Evolutionary conservation across 2,888 invertebrate species (phyloP).

Genomic region (Girardia tigrina): DNA sequence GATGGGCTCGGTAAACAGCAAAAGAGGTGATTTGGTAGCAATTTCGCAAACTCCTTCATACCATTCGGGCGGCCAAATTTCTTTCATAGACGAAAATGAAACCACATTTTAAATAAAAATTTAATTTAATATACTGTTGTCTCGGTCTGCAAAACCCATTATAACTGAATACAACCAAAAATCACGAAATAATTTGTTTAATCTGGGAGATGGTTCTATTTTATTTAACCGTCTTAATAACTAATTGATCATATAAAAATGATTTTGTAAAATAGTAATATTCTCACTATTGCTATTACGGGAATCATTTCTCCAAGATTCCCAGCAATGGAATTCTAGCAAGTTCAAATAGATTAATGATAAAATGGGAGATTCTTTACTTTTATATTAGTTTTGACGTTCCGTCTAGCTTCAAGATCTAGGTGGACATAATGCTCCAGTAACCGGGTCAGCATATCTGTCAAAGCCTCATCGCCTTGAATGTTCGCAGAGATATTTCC

Average conservation of each 20-base stretch:
- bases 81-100: too few relatives aligned
- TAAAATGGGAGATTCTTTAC: too few relatives aligned
- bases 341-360: conserved; percentile 35
- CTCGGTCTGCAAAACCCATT: conserved; percentile 82
- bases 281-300: conserved; percentile 68
- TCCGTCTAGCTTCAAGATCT: conserved; percentile 82
- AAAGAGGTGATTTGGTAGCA: conserved; percentile 82
- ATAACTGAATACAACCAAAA: conserved; percentile 99
- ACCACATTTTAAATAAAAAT: too few relatives aligned
- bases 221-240: conserved; percentile 59
- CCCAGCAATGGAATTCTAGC: conserved; percentile 75
- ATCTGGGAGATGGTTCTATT: conserved; percentile 64
- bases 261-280: conserved; percentile 24
- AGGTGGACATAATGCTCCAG: conserved; percentile 91
- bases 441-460: conserved; percentile 72
- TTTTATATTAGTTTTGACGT: conserved; percentile 42
- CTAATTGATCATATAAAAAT: conserved; percentile 25
- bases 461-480: conserved; percentile 63
- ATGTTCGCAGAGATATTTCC: conserved; percentile 88
- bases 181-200: conserved; percentile 90
- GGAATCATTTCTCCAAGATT: conserved; percentile 93
- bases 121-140: conserved; percentile 40
- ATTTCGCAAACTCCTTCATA: conserved; percentile 91
- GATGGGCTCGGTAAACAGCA: conserved; percentile 61
- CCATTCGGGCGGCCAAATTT: conserved; percentile 90